Evolutionary conservation across 2,888 invertebrate genomes (phyloP), one percentile per base, ranked within the genome.

Genomic region (Pegoplata infirma): DNA sequence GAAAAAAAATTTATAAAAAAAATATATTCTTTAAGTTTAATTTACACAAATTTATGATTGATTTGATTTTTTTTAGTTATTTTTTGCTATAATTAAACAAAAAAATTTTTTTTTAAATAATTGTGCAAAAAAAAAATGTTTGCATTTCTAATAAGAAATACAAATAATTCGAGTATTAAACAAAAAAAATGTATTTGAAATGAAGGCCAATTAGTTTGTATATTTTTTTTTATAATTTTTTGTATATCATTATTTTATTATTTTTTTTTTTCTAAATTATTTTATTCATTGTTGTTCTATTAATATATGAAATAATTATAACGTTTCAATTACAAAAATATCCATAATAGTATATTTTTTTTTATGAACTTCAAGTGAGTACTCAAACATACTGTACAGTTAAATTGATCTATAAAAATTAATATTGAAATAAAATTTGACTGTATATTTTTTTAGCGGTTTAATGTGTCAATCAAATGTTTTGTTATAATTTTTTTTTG

Each of bases 31-130:
- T 61, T 40, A 44, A 44, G 46, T 46, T 14, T 58, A 59, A 64
- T 67, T 53, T 25, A 55, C 66, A 49, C 49, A 68, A 72, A 68
- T 58, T 67, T 63, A 68, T 77, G 77, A 77, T 77, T 72, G 72
- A 77, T 72, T 71, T 67, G 47, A n/a, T 56, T 49, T 61, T 64
- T n/a, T n/a, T n/a, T n/a, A n/a, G n/a, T n/a, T n/a, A n/a, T n/a
- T 25, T 6, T 25, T 25, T 25, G n/a, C n/a, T n/a, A n/a, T n/a
- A n/a, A n/a, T n/a, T n/a, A n/a, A n/a, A n/a, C 6, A 25, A 25
- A 5, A 25, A 25, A 25, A 25, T 5, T 25, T n/a, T n/a, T n/a
- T n/a, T n/a, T n/a, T n/a, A n/a, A n/a, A n/a, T n/a, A n/a, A 40
- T 71, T 46, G 17, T 32, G 40, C 61, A 72, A 66, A 74, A 71